These are phyloP conservation scores for Callinectes sapidus DNA, from an alignment of 2,888 invertebrate species.

Conservation along the genomic window DNA sequence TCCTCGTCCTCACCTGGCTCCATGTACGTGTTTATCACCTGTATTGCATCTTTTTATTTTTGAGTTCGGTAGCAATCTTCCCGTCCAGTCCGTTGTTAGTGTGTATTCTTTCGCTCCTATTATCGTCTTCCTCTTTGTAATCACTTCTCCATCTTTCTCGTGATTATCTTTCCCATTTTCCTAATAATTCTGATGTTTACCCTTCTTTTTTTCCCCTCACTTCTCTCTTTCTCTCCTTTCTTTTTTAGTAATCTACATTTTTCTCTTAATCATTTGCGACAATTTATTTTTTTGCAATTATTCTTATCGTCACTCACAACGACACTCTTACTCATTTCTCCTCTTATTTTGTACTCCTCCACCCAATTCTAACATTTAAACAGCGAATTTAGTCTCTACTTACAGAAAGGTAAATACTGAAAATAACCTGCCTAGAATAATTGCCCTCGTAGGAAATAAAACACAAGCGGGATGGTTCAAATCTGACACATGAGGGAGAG, in stretches of 20 bases:
- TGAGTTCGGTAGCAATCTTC: not conserved
- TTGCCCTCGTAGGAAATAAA: not conserved
- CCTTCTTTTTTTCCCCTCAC: not conserved
- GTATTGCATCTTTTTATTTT: slow-evolving; percentile 8
- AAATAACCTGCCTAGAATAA: not conserved
- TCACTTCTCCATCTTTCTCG: slow-evolving; percentile 10
- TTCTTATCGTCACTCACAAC: not conserved
- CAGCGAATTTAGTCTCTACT: not conserved
- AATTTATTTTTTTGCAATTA: slow-evolving; percentile 1
- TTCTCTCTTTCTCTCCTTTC: not conserved
- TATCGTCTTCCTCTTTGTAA: slow-evolving; percentile 33
- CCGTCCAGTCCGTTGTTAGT: not conserved
- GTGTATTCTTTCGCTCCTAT: not conserved
- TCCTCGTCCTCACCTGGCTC: not conserved
- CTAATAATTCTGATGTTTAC: not conserved
- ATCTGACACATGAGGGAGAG: not conserved
- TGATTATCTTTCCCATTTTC: slow-evolving; percentile 34
- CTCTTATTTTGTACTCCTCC: not conserved
- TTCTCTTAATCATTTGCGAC: not conserved
- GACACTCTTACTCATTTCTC: not conserved
- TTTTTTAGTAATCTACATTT: not conserved
- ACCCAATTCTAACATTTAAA: not conserved
- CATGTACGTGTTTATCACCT: not conserved
- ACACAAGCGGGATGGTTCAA: not conserved
- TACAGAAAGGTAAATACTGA: not conserved